These are phyloP conservation scores for Melanotaenia trifasciata DNA, from an alignment of 2,797 vertebrate species.

Conservation along the genomic window DNA sequence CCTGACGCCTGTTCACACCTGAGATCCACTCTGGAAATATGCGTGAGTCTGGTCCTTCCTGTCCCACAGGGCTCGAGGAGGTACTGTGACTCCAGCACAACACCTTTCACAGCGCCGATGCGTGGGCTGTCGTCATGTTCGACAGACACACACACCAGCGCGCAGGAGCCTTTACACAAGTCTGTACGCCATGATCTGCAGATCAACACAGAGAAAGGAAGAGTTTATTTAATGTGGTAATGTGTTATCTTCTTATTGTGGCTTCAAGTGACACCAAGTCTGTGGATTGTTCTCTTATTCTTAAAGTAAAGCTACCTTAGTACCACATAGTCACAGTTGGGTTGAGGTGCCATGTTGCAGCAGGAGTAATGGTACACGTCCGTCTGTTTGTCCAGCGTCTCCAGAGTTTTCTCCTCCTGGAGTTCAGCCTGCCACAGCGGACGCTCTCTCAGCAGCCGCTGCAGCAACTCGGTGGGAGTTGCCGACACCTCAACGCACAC, in stretches of 20 bases:
- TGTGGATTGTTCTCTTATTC: not conserved
- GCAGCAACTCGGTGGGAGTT: conserved; percentile 85
- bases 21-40: conserved; percentile 91
- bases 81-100: conserved; percentile 91
- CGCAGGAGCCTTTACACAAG: conserved; percentile 87
- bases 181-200: conserved; percentile 91
- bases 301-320: conserved; percentile 84
- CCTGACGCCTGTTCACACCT: conserved; percentile 80
- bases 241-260: not conserved
- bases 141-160: conserved; percentile 88
- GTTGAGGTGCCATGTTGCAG: conserved; percentile 91
- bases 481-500: conserved; percentile 87
- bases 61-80: conserved; percentile 90
- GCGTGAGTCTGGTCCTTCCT: conserved; percentile 89
- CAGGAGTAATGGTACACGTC: conserved; percentile 91
- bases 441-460: conserved; percentile 89
- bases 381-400: conserved; percentile 90
- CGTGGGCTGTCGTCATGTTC: conserved; percentile 88
- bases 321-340: conserved; percentile 89
- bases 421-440: conserved; percentile 88
- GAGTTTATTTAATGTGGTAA: not conserved
- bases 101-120: conserved; percentile 85
- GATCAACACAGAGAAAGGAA: not conserved
- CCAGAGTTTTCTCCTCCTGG: conserved; percentile 89
- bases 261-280: not conserved